Evolutionary conservation across 2,797 vertebrate genomes (phyloP), one percentile per base, ranked within the genome.

Genomic region (Simalia tracyae): DNA sequence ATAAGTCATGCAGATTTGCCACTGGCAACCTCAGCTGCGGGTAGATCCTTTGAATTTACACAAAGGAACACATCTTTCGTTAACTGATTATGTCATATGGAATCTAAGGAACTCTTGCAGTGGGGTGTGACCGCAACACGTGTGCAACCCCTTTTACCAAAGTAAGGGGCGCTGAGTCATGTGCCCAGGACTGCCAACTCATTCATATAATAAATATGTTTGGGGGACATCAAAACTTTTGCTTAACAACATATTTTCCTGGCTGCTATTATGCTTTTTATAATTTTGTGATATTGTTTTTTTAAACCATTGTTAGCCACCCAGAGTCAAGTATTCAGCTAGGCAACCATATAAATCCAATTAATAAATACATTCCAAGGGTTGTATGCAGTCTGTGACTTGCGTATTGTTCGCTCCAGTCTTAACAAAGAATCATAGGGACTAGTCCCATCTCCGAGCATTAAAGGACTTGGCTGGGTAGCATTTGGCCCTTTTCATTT

Each of bases 401-500:
- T 17, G 42, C 28, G 76, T 57, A 36, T 59, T 42, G 24, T 31
- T 28, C 26, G 19, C 24, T 50, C 24, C 24, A 5, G 5, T n/a
- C n/a, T 56, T 88, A n/a, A 85, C 9, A 66, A 11, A 50, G 26
- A 89, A 68, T 89, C 61, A 68, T 19, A 68, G 61, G 88, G 56
- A 68, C 61, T 86, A 54, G 42, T 86, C 63, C 84, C 36, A 60
- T 89, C 36, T 60, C 68, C 15, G 28, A 59, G 24, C 42, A 28
- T 88, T 63, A 42, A 57, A 66, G 68, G 57, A 56, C 66, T 63
- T 61, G 54, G 22, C 60, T 46, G 12, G 31, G 42, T 86, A 26
- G 31, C 36, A 85, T 57, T 92, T 89, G n/a, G 92, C 60, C 94
- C 17, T 15, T 94, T 94, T 93, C 76, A 64, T 90, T 94, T 36